Evolutionary conservation across 2,888 invertebrate genomes (phyloP).

Genomic region (Copidosoma aretas): DNA sequence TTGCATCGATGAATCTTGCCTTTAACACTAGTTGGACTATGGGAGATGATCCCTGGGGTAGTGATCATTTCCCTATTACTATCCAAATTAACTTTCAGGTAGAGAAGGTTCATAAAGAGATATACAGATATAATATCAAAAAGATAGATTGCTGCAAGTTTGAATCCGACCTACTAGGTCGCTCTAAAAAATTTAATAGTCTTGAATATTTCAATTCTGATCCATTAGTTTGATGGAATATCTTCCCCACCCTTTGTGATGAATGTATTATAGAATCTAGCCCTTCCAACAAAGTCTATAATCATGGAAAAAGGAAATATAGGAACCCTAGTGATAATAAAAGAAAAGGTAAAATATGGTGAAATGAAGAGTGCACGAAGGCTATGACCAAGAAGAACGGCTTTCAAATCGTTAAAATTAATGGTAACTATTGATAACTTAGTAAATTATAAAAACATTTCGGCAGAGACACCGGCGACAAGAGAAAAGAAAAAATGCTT

Average conservation of each 20-base stretch:
- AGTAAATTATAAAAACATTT: constrained; percentile 32
- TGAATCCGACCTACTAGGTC: neutral
- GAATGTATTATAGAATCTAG: neutral
- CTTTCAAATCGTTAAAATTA: constrained; percentile 16
- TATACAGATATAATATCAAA: constrained; percentile 30
- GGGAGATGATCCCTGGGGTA: constrained; percentile 25
- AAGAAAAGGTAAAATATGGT: neutral
- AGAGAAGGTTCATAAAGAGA: neutral
- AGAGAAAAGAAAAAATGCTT: too few relatives aligned
- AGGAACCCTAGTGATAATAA: neutral
- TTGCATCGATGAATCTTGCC: constrained; percentile 20
- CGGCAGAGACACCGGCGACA: too few relatives aligned
- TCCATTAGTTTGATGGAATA: neutral
- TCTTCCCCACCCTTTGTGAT: neutral
- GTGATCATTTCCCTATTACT: constrained; percentile 37
- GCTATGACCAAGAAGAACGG: constrained; percentile 23
- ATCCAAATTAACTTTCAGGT: constrained; percentile 23
- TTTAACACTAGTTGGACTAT: constrained; percentile 19
- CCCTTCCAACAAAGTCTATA: neutral
- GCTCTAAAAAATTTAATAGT: neutral
- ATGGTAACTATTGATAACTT: constrained; percentile 13
- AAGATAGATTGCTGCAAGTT: constrained; percentile 15
- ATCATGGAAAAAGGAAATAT: neutral
- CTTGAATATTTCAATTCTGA: constrained; percentile 9
- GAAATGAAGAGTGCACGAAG: too few relatives aligned